Percentiles rank a stretch among this genome's conserved stretches.
phyloP scores from a whole-genome alignment of 2,888 invertebrate species.

The Zhuqinia jingwanae region DNA sequence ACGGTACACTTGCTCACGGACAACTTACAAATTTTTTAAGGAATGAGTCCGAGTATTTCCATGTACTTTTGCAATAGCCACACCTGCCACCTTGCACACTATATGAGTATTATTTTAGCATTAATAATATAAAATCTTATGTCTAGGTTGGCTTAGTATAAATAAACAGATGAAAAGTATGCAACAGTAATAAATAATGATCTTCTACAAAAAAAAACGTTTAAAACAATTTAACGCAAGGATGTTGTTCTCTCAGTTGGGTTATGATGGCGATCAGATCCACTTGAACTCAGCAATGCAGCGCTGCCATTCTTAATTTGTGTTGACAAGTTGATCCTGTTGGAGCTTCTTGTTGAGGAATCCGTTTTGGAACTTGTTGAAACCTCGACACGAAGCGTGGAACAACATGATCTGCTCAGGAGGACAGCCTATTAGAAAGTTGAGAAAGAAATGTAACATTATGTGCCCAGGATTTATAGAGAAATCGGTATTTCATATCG shows the following conservation, averaged over 20 bases:
- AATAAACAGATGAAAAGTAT: no score
- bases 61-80: no score
- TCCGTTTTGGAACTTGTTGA: constrained; percentile 74
- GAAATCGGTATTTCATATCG: background rate
- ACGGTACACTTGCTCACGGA: no score
- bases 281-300: constrained; percentile 55
- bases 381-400: constrained; percentile 76
- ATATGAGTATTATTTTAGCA: no score
- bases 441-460: background rate
- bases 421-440: constrained; percentile 80
- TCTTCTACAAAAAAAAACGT: no score
- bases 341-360: constrained; percentile 78
- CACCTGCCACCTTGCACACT: no score
- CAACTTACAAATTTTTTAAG: no score
- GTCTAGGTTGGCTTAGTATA: no score
- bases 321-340: constrained; percentile 76
- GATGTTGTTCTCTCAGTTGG: constrained; percentile 58
- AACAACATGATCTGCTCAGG: constrained; percentile 81
- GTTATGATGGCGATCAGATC: constrained; percentile 52
- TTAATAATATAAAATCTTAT: no score
- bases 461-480: no score
- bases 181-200: no score
- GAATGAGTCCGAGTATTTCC: no score
- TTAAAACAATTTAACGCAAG: constrained; percentile 39
- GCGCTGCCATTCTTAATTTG: constrained; percentile 69